Evolutionary conservation across 2,888 invertebrate species (phyloP).

Genomic region (Agrilus biguttatus): DNA sequence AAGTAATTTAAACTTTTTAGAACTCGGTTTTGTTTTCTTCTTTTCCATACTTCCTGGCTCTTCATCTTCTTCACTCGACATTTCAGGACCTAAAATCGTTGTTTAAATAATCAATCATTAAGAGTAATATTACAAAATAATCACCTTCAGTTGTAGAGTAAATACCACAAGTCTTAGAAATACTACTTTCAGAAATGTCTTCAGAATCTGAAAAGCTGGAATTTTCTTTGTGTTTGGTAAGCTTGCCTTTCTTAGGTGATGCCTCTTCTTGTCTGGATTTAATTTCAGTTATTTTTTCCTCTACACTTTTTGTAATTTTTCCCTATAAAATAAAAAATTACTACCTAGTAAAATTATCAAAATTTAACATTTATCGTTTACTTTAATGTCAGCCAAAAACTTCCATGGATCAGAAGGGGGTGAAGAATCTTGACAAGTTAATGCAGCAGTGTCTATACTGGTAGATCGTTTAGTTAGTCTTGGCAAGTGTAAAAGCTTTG

Average conservation of each 20-base stretch:
- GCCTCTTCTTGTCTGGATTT: constrained; percentile 32
- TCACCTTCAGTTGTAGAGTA: constrained; percentile 29
- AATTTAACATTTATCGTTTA: constrained; percentile 8
- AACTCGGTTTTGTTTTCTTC: constrained; percentile 2
- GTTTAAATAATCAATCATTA: neutral
- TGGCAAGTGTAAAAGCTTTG: constrained; percentile 43
- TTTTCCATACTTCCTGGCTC: neutral
- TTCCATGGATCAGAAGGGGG: constrained; percentile 54
- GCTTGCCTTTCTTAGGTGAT: constrained; percentile 15
- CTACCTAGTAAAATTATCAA: neutral
- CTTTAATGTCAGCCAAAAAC: constrained; percentile 52
- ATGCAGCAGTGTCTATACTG: constrained; percentile 38
- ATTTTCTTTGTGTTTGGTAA: constrained; percentile 37
- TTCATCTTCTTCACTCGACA: constrained; percentile 30
- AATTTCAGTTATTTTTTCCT: constrained; percentile 57
- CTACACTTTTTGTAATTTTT: constrained; percentile 63
- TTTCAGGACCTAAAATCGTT: constrained; percentile 26
- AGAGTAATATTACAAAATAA: constrained; percentile 1
- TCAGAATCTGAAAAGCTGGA: constrained; percentile 54
- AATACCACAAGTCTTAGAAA: constrained; percentile 28
- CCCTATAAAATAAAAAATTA: constrained; percentile 26
- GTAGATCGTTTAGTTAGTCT: constrained; percentile 46
- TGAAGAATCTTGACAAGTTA: constrained; percentile 24
- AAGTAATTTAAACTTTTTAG: constrained; percentile 2
- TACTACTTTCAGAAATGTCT: constrained; percentile 32